Evolutionary conservation across 2,797 vertebrate genomes (phyloP).

Genomic region (Coccyzus lansbergi): DNA sequence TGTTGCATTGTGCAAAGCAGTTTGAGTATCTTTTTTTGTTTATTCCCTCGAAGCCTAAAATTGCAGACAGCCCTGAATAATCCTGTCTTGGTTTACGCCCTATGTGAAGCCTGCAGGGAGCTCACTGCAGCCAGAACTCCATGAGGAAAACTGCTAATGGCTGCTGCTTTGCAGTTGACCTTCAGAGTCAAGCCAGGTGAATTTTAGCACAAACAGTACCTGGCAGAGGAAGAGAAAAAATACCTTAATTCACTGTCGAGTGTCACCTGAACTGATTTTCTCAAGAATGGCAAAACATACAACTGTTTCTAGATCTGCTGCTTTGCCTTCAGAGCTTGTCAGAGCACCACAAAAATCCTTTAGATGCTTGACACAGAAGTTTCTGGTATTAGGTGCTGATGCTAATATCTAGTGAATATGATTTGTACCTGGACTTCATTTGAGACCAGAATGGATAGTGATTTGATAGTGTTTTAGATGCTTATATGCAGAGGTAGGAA

Average conservation of each 20-base stretch:
- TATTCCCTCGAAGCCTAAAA: slow-evolving; percentile 21
- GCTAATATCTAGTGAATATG: background rate
- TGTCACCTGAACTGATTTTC: background rate
- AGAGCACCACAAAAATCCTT: background rate
- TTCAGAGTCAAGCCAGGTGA: background rate
- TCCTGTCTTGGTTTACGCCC: background rate
- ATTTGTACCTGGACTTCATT: background rate
- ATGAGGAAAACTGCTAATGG: background rate
- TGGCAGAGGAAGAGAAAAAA: background rate
- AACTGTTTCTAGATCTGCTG: background rate
- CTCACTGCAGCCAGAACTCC: background rate
- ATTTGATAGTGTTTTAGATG: background rate
- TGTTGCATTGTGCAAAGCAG: slow-evolving; percentile 31
- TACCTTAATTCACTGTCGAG: background rate
- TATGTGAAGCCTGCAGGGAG: background rate
- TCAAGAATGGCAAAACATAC: background rate
- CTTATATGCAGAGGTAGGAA: background rate
- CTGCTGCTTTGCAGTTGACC: background rate
- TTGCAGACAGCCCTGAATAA: slow-evolving; percentile 28
- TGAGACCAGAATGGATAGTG: background rate
- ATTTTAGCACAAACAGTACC: background rate
- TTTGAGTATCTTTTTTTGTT: slow-evolving; percentile 36
- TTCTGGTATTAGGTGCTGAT: background rate
- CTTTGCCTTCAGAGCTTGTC: background rate
- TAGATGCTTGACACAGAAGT: background rate